Evolutionary conservation across 2,797 vertebrate genomes (phyloP), one percentile per base, ranked within the genome.

Genomic region (Anguilla obscura): DNA sequence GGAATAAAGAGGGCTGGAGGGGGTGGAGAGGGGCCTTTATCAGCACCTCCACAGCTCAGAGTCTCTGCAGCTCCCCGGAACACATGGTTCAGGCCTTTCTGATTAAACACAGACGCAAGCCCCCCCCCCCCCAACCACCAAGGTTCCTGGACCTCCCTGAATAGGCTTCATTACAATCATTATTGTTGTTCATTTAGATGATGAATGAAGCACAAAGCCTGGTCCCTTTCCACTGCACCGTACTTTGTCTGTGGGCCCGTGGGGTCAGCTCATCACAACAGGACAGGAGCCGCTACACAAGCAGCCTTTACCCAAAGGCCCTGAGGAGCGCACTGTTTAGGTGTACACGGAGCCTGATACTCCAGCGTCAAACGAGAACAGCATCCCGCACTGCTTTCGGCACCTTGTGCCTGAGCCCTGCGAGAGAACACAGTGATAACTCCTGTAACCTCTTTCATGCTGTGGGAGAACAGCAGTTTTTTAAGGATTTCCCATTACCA

Each of bases 181-280:
- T 82, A 82, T 82, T 82, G 79, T 24, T 82, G 79, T 50, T 82
- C 40, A 76, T 76, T 76, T 82, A n/a, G 79, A 45, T n/a, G 79
- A 50, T 82, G 79, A 82, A 82, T 82, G 45, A 10, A 48, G 14
- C 18, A 82, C 40, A 82, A 50, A 82, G 79, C 40, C 79, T 12
- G 40, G 16, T 24, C 16, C 45, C 79, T 50, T 48, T 82, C 40
- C 40, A 6, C 45, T 1, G 40, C 45, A 6, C 24, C 6, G 21
- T 50, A 27, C 79, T 82, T 82, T 82, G 45, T 50, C 79, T 48
- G 3, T 40, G 36, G 74, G 18, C 71, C 30, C 30, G 1, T 36
- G 3, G 69, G 69, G 71, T 36, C 30, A 76, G 36, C 14, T 45
- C 33, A 45, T 79, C 74, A 40, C 36, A 36, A 79, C 36, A 14